A percentile compares a stretch with the other conserved stretches of the same genome.
phyloP scores from a whole-genome alignment of 2,797 vertebrate species.

The Mormyrus proboscirostris region DNA sequence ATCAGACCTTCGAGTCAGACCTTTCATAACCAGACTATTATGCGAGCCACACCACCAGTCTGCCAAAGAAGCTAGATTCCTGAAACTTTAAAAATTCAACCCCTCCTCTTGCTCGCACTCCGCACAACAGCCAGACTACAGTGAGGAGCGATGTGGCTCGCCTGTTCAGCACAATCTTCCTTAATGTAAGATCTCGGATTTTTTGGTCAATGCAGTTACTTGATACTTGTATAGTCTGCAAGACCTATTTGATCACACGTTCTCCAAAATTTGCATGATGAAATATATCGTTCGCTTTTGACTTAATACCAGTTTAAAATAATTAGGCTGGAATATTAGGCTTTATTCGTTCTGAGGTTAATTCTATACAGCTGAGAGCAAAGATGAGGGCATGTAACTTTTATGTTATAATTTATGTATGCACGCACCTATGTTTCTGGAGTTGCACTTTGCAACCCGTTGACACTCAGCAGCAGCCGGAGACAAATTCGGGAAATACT shows the following conservation, averaged over 20 bases:
- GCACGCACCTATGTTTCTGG: constrained; percentile 57
- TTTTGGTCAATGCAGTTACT: constrained; percentile 19
- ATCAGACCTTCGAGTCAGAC: constrained; percentile 21
- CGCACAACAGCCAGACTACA: constrained; percentile 48
- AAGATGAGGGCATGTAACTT: constrained; percentile 56
- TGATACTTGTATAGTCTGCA: not conserved
- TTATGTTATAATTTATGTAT: constrained; percentile 55
- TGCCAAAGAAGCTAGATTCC: constrained; percentile 65
- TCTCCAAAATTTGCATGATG: constrained; percentile 15
- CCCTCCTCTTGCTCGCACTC: constrained; percentile 66
- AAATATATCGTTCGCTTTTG: not conserved
- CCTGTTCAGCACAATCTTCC: constrained; percentile 40
- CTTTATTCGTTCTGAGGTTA: constrained; percentile 54
- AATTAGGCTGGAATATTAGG: constrained; percentile 46
- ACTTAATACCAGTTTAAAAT: not conserved
- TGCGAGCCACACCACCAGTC: constrained; percentile 46
- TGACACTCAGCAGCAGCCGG: constrained; percentile 56
- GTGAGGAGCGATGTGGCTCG: constrained; percentile 58
- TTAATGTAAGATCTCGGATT: constrained; percentile 35
- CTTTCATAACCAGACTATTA: constrained; percentile 47
- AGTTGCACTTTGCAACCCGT: constrained; percentile 60
- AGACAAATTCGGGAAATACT: constrained; percentile 21
- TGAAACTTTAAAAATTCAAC: constrained; percentile 69
- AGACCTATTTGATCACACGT: not conserved
- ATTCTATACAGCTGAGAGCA: constrained; percentile 55